phyloP scores from a whole-genome alignment of 2,888 invertebrate species.

The Zele albiditarsus region DNA sequence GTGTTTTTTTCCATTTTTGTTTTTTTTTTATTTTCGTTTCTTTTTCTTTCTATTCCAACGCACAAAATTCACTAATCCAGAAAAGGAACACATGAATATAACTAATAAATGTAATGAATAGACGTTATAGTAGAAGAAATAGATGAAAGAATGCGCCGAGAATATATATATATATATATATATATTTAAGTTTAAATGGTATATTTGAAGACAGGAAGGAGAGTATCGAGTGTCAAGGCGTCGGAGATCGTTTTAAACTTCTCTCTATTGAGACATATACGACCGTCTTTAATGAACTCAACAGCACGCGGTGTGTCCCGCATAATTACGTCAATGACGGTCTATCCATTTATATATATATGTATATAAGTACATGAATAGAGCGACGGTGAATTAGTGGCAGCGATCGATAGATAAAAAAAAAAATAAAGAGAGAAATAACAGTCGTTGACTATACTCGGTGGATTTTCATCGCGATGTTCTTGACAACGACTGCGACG shows the following conservation, averaged over 20 bases:
- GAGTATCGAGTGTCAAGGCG: slow-evolving; percentile 39
- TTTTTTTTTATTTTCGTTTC: background rate
- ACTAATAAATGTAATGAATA: slow-evolving; percentile 9
- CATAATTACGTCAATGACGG: slow-evolving; percentile 40
- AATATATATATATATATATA: too few relatives aligned
- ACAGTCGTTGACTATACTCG: background rate
- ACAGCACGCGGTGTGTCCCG: slow-evolving; percentile 33
- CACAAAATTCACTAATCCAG: slow-evolving; percentile 3
- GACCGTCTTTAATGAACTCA: slow-evolving; percentile 39
- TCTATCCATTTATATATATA: slow-evolving; percentile 16
- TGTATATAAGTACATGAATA: background rate
- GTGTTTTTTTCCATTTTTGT: slow-evolving; percentile 26
- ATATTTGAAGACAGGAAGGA: slow-evolving; percentile 33
- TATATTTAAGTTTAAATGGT: background rate
- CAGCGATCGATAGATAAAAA: slow-evolving; percentile 37
- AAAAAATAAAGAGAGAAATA: slow-evolving; percentile 5
- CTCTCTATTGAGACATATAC: slow-evolving; percentile 39
- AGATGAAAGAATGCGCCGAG: slow-evolving; percentile 26
- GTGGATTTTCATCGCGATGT: slow-evolving; percentile 4
- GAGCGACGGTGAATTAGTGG: slow-evolving; percentile 33
- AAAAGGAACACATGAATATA: slow-evolving; percentile 12
- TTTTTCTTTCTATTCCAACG: background rate
- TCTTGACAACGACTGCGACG: background rate
- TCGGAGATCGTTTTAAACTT: slow-evolving; percentile 14
- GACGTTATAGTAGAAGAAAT: background rate